These are phyloP conservation scores for Isoperla grammatica DNA, from an alignment of 2,888 invertebrate species.

Conservation along the genomic window DNA sequence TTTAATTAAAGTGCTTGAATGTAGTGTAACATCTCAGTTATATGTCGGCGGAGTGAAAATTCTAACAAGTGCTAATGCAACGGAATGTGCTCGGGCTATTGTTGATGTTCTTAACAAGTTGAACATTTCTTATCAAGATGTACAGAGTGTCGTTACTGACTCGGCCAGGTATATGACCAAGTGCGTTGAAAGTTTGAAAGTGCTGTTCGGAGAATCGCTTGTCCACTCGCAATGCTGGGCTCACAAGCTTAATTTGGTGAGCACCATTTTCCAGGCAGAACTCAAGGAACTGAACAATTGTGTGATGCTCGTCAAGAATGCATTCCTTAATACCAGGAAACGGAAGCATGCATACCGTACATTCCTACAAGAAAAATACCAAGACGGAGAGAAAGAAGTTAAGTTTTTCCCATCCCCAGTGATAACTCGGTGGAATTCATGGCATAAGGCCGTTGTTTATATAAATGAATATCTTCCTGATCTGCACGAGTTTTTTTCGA, in stretches of 20 bases:
- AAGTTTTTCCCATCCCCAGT: constrained; percentile 18
- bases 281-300: constrained; percentile 10
- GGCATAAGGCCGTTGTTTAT: constrained; percentile 13
- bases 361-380: constrained; percentile 2
- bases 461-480: constrained; percentile 13
- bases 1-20: no score
- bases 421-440: constrained; percentile 19
- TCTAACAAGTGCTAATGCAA: neutral
- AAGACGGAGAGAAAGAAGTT: neutral
- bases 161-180: neutral
- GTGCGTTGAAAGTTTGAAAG: neutral
- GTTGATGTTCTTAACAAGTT: neutral
- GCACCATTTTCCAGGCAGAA: neutral
- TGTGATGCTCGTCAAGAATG: constrained; percentile 6
- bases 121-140: neutral
- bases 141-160: constrained; percentile 1
- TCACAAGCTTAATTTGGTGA: neutral
- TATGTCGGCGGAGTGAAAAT: neutral
- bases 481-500: constrained; percentile 2
- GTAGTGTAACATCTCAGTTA: constrained; percentile 1
- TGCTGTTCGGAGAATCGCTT: neutral
- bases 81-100: neutral
- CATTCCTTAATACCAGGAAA: constrained; percentile 17
- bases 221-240: constrained; percentile 10
- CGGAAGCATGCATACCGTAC: constrained; percentile 11